phyloP scores from a whole-genome alignment of 92 coral and sea anemone genomes.

The Porites lobata region DNA sequence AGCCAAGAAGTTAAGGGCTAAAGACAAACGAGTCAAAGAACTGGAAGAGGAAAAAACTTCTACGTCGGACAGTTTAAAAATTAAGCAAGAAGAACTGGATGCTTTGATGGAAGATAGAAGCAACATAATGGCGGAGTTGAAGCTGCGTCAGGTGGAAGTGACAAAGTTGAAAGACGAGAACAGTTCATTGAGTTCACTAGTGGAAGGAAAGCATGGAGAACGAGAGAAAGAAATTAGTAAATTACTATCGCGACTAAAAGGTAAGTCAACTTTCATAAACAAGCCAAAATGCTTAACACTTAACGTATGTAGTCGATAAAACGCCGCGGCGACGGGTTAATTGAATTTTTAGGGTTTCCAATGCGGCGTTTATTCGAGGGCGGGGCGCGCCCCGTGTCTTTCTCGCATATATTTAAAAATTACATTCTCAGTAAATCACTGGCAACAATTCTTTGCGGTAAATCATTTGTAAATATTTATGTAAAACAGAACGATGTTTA shows the following conservation, averaged over 20 bases:
- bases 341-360: no score
- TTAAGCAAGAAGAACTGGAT: constrained; percentile 86
- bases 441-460: no score
- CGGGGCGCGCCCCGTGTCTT: no score
- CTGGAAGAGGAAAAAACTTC: constrained; percentile 70
- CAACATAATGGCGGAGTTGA: constrained; percentile 80
- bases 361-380: no score
- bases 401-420: no score
- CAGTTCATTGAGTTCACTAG: constrained; percentile 78
- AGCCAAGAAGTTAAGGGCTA: constrained; percentile 89
- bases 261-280: constrained; percentile 32
- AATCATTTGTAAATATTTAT: no score
- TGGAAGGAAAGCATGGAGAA: constrained; percentile 94
- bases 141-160: constrained; percentile 82
- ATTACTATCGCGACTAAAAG: constrained; percentile 93
- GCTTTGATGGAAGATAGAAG: constrained; percentile 93
- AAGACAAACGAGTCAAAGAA: constrained; percentile 82
- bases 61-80: constrained; percentile 46
- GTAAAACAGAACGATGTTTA: no score
- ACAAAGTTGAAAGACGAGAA: constrained; percentile 86
- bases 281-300: no score
- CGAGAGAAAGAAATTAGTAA: constrained; percentile 92
- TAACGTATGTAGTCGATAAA: no score
- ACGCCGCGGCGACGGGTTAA: no score
- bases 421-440: no score